Base-by-base conservation (phyloP, 2,888 invertebrate genomes). In the Erebia palarica region DNA sequence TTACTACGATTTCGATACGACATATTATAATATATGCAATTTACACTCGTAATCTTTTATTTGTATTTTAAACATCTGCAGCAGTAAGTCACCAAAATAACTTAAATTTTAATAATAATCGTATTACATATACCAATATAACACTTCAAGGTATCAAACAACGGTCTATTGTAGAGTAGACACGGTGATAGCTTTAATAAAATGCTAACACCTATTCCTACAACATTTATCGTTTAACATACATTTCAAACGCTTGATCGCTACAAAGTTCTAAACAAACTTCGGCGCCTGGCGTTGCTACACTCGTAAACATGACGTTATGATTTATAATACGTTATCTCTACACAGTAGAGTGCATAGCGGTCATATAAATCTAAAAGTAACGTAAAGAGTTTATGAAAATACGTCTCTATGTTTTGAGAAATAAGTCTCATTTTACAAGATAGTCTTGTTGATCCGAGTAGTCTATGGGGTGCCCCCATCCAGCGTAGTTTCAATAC, bases 241-340 rank as follows among this genome's bases (percentile, higher is more conserved):
- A 69, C 49, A 69, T 72, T 67, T 64, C 21, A 51, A 47, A 59
- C 21, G 27, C 51, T 65, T 63, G 47, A 70, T 64, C 59, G 73
- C 67, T 70, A 64, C 69, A 71, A 72, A 63, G 47, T 63, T 63
- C 9, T 47, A 63, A 73, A 74, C 73, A 75, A 74, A 72, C 70
- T 70, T 71, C 67, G 72, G 71, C 72, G 74, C 74, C 74, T 70
- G 60, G 69, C 71, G 66, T 69, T 64, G 60, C 61, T 71, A 66
- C 68, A 64, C 59, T 53, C 73, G 68, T 76, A 73, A 75, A 75
- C 71, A 73, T 75, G 71, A 70, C 71, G 71, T 64, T 69, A 69
- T 77, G 74, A 77, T 77, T 77, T 72, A 77, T 73, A 65, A 53
- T 59, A 42, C 57, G 59, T 42, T 69, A 68, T 75, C 67, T 69